phyloP scores from a whole-genome alignment of 64 coral and sea anemone genomes.

The Montipora capricornis region DNA sequence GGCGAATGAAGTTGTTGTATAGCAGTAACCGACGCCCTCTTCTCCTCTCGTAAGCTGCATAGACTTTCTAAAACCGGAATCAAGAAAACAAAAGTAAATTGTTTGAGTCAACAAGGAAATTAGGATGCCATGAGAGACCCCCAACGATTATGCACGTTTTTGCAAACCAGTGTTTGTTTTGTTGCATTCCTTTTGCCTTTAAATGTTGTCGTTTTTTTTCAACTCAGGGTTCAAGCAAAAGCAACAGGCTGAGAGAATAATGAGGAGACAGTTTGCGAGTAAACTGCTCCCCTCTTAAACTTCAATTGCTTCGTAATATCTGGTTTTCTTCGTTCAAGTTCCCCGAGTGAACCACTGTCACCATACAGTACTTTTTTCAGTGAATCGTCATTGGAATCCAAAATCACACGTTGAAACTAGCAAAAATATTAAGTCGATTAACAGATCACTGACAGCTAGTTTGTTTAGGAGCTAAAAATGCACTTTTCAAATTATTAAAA shows the following conservation, averaged over 20 bases:
- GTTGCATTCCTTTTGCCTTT: not conserved
- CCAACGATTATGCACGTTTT: not conserved
- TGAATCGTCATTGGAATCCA: too few species aligned
- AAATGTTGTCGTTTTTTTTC: not conserved
- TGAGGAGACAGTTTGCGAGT: not conserved
- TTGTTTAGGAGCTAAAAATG: not conserved
- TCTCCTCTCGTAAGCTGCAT: too few species aligned
- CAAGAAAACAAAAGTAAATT: too few species aligned
- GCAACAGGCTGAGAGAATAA: not conserved
- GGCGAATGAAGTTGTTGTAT: too few species aligned
- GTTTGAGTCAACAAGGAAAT: not conserved
- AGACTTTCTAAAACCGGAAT: too few species aligned
- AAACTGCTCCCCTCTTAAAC: too few species aligned
- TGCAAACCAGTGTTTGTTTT: not conserved
- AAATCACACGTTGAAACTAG: too few species aligned
- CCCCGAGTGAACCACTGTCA: not conserved
- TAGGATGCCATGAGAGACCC: too few species aligned
- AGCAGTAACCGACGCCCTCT: too few species aligned
- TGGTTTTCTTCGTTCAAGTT: not conserved
- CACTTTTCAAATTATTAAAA: not conserved
- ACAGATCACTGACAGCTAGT: too few species aligned
- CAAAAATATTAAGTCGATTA: not conserved
- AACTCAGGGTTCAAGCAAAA: not conserved
- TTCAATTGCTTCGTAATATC: not conserved
- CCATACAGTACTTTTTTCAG: not conserved